Evolutionary conservation across 1,140 invertebrate genomes (phyloP), one percentile per base, ranked within the genome.

Genomic region (Rhizoglyphus robini): DNA sequence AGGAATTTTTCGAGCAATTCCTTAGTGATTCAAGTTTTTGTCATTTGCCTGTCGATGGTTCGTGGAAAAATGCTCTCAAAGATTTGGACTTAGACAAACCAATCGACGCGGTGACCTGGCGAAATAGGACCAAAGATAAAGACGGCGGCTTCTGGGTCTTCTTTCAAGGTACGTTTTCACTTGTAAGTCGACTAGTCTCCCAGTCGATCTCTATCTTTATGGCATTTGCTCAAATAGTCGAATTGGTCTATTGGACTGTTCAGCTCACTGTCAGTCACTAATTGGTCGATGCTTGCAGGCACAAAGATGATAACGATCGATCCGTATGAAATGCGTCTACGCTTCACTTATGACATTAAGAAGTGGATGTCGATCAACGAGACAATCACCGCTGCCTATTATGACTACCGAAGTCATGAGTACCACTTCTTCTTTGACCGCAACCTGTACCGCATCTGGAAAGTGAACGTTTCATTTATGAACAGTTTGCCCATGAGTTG

Each of bases 101-200:
- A 23, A 64, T 64, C 15, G 63, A 64, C 31, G 41, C 63, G 8
- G 63, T 30, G 1, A 64, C 63, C 8, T 64, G 63, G 63, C 18
- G 63, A n/a, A 64, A 64, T 51, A n/a, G 63, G n/a, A 48, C 63
- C 4, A 64, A 64, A 51, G 46, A 64, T 64, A 48, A 64, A 27
- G 63, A 64, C 46, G 63, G 46, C 25, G 63, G 63, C 29, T 64
- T 64, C 41, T 64, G 63, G 63, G 63, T 49, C 8, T 64, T 64
- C 31, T 64, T 64, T 64, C 63, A 64, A 64, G 63, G 63, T 64
- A 64, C 31, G 20, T 54, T 59, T 31, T 59, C 20, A 4, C 18
- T 59, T n/a, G n/a, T n/a, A n/a, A n/a, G n/a, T n/a, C n/a, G n/a
- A n/a, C n/a, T n/a, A n/a, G n/a, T n/a, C n/a, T n/a, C 4, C 31